Percentiles rank a stretch among this genome's conserved stretches.
Evolutionary conservation across 2,888 invertebrate species (phyloP).

Genomic region (Uropetala carovei): DNA sequence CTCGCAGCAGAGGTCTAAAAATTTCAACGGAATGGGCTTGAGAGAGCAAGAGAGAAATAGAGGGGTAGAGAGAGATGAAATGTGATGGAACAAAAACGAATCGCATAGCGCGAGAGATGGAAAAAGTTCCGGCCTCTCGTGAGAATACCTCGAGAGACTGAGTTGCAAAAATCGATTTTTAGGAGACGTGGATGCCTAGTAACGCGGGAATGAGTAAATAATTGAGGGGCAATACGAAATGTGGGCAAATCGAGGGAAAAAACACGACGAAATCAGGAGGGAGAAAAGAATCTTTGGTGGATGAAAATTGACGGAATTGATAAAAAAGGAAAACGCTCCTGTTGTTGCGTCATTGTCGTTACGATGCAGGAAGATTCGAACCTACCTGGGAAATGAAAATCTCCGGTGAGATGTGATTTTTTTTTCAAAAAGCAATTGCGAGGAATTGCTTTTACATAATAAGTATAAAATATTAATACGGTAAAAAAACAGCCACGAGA

Average conservation of each 20-base stretch:
- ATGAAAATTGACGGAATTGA: neutral
- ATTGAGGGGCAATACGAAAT: neutral
- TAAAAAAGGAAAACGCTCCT: too few species aligned
- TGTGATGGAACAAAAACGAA: neutral
- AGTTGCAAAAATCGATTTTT: conserved; percentile 28
- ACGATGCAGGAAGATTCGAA: too few species aligned
- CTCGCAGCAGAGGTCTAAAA: neutral
- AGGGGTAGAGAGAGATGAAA: neutral
- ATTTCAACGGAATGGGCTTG: neutral
- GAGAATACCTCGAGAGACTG: neutral
- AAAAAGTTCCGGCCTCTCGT: neutral
- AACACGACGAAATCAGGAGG: neutral
- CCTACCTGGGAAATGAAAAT: too few species aligned
- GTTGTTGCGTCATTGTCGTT: too few species aligned
- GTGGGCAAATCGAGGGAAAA: neutral
- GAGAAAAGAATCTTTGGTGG: neutral
- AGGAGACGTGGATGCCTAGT: neutral
- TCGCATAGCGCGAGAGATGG: neutral
- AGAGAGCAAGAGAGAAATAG: neutral
- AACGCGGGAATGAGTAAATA: neutral
- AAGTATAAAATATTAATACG: too few species aligned
- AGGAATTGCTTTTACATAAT: too few species aligned
- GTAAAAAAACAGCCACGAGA: too few species aligned
- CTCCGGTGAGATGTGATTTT: too few species aligned
- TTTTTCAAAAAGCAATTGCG: too few species aligned